phyloP scores from a whole-genome alignment of 2,888 invertebrate genomes.

The Megamerina dolium region DNA sequence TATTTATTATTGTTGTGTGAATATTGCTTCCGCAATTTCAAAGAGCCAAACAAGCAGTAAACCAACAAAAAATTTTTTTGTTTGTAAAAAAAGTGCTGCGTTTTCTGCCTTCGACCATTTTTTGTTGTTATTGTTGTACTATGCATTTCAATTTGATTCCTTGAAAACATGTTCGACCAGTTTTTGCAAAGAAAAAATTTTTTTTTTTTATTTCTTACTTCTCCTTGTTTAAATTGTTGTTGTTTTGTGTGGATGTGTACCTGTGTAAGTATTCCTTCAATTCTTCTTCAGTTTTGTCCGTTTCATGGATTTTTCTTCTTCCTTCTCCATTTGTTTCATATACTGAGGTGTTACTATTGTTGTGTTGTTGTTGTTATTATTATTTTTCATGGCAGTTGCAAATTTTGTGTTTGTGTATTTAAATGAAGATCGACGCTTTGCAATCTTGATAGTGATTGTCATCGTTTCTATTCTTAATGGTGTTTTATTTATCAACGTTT shows the following conservation, averaged over 20 bases:
- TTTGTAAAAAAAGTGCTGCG: too few relatives aligned
- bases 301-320: conserved; percentile 11
- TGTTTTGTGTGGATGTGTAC: too few relatives aligned
- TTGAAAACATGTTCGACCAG: conserved; percentile 41
- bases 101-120: too few relatives aligned
- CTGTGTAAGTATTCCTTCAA: too few relatives aligned
- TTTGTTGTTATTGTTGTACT: background rate
- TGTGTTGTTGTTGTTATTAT: conserved; percentile 9
- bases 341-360: background rate
- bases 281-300: conserved; percentile 12
- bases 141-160: conserved; percentile 12
- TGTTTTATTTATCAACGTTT: background rate
- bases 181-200: too few relatives aligned
- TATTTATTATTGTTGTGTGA: too few relatives aligned
- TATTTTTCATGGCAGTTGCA: conserved; percentile 4
- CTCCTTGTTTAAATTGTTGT: conserved; percentile 10
- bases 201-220: too few relatives aligned
- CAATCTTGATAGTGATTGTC: conserved; percentile 11
- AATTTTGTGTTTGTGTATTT: conserved; percentile 13
- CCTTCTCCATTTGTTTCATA: conserved; percentile 9
- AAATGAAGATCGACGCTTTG: conserved; percentile 19
- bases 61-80: too few relatives aligned
- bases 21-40: too few relatives aligned
- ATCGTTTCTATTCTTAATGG: background rate
- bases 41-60: too few relatives aligned